Percentiles rank a stretch among this genome's conserved stretches.
phyloP scores from a whole-genome alignment of 1,140 invertebrate species.

The Tetramorium alpestre region DNA sequence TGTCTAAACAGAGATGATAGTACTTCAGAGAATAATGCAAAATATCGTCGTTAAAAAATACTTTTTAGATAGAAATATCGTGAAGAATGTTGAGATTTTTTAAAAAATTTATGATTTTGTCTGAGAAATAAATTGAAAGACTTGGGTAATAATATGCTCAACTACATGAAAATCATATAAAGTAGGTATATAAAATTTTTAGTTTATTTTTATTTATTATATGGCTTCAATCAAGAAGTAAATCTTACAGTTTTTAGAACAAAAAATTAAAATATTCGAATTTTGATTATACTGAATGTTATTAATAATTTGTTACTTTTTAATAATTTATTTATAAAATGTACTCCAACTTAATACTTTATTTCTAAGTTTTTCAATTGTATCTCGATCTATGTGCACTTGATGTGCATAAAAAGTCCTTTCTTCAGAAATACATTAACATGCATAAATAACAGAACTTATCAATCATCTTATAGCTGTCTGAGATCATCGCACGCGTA shows the following conservation, averaged over 20 bases:
- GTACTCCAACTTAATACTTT: background rate
- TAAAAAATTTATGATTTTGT: background rate
- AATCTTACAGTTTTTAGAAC: background rate
- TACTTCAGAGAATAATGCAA: background rate
- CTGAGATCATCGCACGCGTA: slow-evolving; percentile 45
- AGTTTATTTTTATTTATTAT: slow-evolving; percentile 7
- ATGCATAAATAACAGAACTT: slow-evolving; percentile 16
- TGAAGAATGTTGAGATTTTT: background rate
- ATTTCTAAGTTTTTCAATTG: slow-evolving; percentile 20
- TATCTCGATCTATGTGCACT: background rate
- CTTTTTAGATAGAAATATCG: background rate
- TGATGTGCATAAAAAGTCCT: background rate
- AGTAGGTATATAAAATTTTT: background rate
- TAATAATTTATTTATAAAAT: background rate
- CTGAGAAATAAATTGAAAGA: background rate
- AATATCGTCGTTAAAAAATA: slow-evolving; percentile 10
- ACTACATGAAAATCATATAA: background rate
- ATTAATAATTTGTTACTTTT: slow-evolving; percentile 3
- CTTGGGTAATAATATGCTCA: background rate
- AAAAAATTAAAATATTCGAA: background rate
- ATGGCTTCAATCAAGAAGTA: background rate
- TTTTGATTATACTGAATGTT: background rate
- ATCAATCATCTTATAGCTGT: background rate
- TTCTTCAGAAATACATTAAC: slow-evolving; percentile 7
- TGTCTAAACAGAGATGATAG: background rate